These are phyloP conservation scores for Anolis apletophallus DNA, from an alignment of 2,797 vertebrate species.

Conservation along the genomic window DNA sequence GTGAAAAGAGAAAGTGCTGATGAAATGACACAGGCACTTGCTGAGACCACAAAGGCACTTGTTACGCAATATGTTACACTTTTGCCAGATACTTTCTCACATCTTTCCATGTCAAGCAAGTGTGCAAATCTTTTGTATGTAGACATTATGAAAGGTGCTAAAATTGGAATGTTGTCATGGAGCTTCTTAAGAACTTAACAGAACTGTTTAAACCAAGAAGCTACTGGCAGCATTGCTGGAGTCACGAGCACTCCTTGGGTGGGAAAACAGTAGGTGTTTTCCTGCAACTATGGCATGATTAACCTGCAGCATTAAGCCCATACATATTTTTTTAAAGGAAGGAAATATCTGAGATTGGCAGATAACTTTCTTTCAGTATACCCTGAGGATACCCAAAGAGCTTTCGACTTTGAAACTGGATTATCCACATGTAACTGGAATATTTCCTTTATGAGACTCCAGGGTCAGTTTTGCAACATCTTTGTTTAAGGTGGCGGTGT, in stretches of 20 bases:
- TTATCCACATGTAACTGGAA: background rate
- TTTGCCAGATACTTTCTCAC: background rate
- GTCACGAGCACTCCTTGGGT: too few species aligned
- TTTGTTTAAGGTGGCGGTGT: background rate
- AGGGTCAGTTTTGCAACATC: background rate
- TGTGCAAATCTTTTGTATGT: background rate
- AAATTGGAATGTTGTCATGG: too few species aligned
- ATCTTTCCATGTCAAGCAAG: background rate
- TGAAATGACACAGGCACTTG: too few species aligned
- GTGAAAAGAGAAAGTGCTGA: background rate
- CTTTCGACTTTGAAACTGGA: background rate
- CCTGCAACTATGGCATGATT: background rate
- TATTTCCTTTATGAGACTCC: background rate
- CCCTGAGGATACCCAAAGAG: background rate
- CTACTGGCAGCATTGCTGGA: too few species aligned
- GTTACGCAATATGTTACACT: background rate
- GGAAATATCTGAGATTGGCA: too few species aligned
- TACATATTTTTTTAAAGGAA: background rate
- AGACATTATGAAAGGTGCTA: background rate
- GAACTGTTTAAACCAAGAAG: background rate
- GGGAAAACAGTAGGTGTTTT: background rate
- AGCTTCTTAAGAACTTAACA: background rate
- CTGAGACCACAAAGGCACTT: too few species aligned
- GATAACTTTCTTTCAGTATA: background rate
- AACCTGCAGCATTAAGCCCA: too few species aligned